Percentiles rank a stretch among this genome's conserved stretches.
These are phyloP conservation scores for Butastur rufipennis DNA, from an alignment of 2,113 vertebrate genomes.

Conservation along the genomic window DNA sequence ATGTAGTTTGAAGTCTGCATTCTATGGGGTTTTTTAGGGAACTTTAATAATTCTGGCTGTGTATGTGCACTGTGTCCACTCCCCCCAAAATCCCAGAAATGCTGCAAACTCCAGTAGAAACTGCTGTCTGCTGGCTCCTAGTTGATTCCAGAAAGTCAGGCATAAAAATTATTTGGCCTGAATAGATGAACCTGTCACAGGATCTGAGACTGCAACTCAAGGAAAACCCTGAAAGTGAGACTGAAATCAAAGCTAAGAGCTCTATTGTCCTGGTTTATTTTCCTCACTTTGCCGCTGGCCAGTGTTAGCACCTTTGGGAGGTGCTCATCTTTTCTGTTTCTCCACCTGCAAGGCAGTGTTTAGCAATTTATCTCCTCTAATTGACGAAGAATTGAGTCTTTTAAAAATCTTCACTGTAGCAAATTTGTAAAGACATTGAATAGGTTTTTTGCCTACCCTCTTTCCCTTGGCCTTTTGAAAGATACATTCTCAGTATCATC, in stretches of 20 bases:
- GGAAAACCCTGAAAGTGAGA: not conserved
- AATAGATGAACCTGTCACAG: not conserved
- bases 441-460: not conserved
- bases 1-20: not conserved
- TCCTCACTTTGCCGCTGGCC: not conserved
- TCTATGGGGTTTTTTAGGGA: not conserved
- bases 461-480: not conserved
- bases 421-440: not conserved
- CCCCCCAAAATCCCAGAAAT: not conserved
- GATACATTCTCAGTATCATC: not conserved
- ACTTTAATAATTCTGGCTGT: not conserved
- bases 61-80: too few species aligned
- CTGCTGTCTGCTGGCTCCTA: not conserved
- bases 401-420: not conserved
- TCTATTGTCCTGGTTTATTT: not conserved
- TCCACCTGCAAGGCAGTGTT: not conserved
- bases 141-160: not conserved
- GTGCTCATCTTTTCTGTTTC: not conserved
- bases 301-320: not conserved
- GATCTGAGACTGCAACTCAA: not conserved
- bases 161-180: not conserved
- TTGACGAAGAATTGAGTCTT: not conserved
- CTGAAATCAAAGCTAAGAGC: not conserved
- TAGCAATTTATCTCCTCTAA: not conserved
- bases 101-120: not conserved